Conservation (phyloP, 2,888 invertebrate species). For the Lasioglossum leucozonium region DNA sequence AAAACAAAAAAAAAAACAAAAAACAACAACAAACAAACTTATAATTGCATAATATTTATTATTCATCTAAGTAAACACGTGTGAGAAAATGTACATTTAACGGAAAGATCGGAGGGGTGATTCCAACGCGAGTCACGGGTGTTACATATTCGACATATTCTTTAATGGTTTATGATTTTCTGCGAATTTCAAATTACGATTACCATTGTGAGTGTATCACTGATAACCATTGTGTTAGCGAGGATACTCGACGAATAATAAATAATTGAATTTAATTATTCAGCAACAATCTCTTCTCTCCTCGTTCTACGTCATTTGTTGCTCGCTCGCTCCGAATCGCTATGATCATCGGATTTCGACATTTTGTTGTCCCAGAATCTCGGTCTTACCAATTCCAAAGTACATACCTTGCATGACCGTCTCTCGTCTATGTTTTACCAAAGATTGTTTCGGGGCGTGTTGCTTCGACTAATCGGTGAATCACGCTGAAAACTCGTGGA, state of each 20-base stretch:
- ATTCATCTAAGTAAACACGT: constrained; percentile 57
- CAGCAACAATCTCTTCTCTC: constrained; percentile 55
- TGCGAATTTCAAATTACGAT: constrained; percentile 70
- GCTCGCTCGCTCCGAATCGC: not conserved
- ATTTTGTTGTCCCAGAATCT: not conserved
- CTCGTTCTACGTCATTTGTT: not conserved
- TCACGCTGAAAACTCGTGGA: not conserved
- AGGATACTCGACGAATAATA: constrained; percentile 77
- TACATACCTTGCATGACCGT: not conserved
- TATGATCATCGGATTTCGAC: not conserved
- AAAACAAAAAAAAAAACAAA: not conserved
- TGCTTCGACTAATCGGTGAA: not conserved
- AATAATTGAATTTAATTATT: constrained; percentile 81
- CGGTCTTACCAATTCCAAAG: too few relatives aligned
- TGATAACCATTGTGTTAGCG: constrained; percentile 79
- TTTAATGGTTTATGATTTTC: constrained; percentile 72
- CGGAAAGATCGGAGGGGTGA: constrained; percentile 28
- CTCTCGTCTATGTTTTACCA: not conserved
- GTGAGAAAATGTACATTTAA: constrained; percentile 8
- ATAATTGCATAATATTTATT: constrained; percentile 62
- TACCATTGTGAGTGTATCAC: constrained; percentile 77
- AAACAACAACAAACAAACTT: not conserved
- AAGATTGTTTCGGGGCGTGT: not conserved
- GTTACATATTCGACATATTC: constrained; percentile 62
- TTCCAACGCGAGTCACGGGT: constrained; percentile 13